phyloP scores from a whole-genome alignment of 1,140 invertebrate genomes.

The Drosophila kohkoa region DNA sequence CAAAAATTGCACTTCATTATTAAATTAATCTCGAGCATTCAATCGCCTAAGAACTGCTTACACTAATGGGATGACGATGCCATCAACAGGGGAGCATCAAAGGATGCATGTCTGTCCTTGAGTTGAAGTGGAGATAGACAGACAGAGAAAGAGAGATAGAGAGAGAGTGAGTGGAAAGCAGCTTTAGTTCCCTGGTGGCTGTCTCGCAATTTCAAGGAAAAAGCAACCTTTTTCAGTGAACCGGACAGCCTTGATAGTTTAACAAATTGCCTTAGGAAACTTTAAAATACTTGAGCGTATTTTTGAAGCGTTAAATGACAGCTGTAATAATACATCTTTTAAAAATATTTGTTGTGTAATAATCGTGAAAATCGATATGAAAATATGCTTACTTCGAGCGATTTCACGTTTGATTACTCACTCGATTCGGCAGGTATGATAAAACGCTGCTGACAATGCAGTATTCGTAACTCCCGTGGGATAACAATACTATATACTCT shows the following conservation, averaged over 20 bases:
- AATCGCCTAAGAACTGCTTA: not conserved
- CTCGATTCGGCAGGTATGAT: not conserved
- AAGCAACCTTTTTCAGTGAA: not conserved
- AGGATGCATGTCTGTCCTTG: not conserved
- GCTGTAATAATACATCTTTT: not conserved
- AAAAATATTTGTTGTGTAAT: not conserved
- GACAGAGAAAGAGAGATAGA: not conserved
- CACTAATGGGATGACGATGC: not conserved
- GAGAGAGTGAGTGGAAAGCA: not conserved
- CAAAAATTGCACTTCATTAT: not conserved
- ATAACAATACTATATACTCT: not conserved
- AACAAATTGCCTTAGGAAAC: not conserved
- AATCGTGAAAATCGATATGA: not conserved
- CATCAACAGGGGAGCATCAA: not conserved
- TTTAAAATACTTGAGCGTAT: not conserved
- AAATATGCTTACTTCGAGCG: not conserved
- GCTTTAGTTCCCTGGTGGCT: not conserved
- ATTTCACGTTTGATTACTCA: not conserved
- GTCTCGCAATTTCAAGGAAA: slow-evolving; percentile 2
- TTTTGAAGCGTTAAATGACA: not conserved
- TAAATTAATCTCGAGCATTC: not conserved
- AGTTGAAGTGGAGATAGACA: not conserved
- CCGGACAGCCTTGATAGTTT: not conserved
- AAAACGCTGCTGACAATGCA: not conserved
- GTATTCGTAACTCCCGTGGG: slow-evolving; percentile 11